Conservation (phyloP, 2,113 vertebrate species). For the Candoia aspera region DNA sequence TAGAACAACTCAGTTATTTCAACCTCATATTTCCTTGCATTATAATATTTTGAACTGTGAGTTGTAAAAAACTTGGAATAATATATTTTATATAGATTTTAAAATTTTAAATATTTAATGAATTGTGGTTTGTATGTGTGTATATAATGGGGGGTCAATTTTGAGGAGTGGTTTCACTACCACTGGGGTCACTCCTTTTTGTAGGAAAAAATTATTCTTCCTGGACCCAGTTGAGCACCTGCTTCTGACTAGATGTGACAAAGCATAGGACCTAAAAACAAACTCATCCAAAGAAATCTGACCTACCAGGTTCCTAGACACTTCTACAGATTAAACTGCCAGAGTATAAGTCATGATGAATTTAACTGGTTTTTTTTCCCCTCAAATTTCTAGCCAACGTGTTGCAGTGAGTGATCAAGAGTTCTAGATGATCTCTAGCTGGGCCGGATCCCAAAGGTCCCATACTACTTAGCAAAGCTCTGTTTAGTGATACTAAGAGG, state of each 20-base stretch:
- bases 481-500: background rate
- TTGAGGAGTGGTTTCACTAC: background rate
- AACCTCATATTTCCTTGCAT: background rate
- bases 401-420: background rate
- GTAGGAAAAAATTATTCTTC: background rate
- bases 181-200: background rate
- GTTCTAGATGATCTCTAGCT: background rate
- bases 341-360: background rate
- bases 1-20: background rate
- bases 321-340: background rate
- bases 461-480: background rate
- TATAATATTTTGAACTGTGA: background rate
- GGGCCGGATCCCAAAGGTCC: background rate
- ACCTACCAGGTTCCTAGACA: background rate
- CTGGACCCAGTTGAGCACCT: background rate
- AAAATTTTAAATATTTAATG: background rate
- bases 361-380: background rate
- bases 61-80: background rate
- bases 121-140: background rate
- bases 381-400: background rate
- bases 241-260: background rate
- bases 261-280: background rate
- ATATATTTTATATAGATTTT: background rate
- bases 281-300: background rate
- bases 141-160: background rate